A percentile compares a stretch with the other conserved stretches of the same genome.
Evolutionary conservation across 23 tunicate genomes (phyloP).

Genomic region (Halocynthia roretzi): DNA sequence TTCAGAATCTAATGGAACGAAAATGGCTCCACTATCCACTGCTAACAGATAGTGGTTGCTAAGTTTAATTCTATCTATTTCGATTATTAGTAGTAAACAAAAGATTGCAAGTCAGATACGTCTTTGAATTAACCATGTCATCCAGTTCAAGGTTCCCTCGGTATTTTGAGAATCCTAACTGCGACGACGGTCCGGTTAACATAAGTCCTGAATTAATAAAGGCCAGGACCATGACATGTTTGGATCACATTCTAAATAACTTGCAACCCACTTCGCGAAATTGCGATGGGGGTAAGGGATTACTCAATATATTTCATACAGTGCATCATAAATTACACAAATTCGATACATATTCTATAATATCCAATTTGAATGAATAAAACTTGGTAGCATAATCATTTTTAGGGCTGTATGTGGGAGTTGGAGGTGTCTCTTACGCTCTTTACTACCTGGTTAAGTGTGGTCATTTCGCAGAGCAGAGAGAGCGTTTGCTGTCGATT

Average conservation of each 20-base stretch:
- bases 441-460: constrained; percentile 39
- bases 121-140: not conserved
- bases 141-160: constrained; percentile 4
- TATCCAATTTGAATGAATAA: not conserved
- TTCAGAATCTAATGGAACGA: too few species aligned
- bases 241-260: constrained; percentile 18
- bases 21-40: too few species aligned
- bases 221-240: constrained; percentile 16
- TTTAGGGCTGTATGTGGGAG: constrained; percentile 49
- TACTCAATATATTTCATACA: not conserved
- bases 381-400: not conserved
- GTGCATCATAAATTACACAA: too few species aligned
- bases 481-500: constrained; percentile 3
- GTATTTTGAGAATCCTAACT: constrained; percentile 19
- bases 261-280: constrained; percentile 9
- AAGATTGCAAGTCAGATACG: too few species aligned
- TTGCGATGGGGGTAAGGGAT: constrained; percentile 35
- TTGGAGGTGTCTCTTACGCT: constrained; percentile 43
- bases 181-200: constrained; percentile 10
- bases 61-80: too few species aligned
- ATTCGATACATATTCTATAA: too few species aligned
- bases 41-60: too few species aligned
- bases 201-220: constrained; percentile 12
- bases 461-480: constrained; percentile 22
- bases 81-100: too few species aligned